Evolutionary conservation across 2,113 vertebrate genomes (phyloP), one percentile per base, ranked within the genome.

Genomic region (Trematocara macrostoma): DNA sequence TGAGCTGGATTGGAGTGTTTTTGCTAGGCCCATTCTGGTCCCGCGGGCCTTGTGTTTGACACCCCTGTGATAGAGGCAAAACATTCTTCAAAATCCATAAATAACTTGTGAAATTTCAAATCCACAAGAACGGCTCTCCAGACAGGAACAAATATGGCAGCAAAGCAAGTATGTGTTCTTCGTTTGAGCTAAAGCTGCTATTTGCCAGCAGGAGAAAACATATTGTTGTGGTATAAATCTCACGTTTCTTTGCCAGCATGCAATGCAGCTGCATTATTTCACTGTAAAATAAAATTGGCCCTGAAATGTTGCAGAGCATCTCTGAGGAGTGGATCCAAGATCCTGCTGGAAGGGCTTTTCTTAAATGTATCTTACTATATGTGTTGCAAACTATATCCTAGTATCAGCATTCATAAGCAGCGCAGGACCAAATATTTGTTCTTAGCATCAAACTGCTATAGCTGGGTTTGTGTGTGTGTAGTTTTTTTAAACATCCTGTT

Each of bases 211-310:
- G 55, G 53, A 64, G 67, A 26, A 78, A 56, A 78, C 3, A 55
- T 64, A 86, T 20, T 20, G 11, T 14, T 31, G 11, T 45, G 35
- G 2, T 34, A 84, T 89, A 82, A 88, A 84, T 67, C 52, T 18
- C 4, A n/a, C 76, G 79, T 90, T 93, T 89, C 84, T 86, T 88
- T 82, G 8, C 26, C 84, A 47, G 23, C 23, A 29, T 81, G 61
- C 52, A 71, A 31, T 81, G 76, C 81, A 79, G 85, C 52, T 74
- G 47, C 83, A 82, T 87, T 85, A 67, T 91, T 89, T 89, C 53
- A 55, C 56, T 79, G 9, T 89, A 85, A 84, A 82, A 84, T 87
- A 52, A 88, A 82, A 88, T n/a, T 81, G 71, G 35, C 40, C 11
- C 26, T 71, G 71, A 83, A 61, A 88, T 35, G 56, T 82, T 82